These are phyloP conservation scores for Pogonus chalceus DNA, from an alignment of 1,140 invertebrate genomes.

Conservation along the genomic window DNA sequence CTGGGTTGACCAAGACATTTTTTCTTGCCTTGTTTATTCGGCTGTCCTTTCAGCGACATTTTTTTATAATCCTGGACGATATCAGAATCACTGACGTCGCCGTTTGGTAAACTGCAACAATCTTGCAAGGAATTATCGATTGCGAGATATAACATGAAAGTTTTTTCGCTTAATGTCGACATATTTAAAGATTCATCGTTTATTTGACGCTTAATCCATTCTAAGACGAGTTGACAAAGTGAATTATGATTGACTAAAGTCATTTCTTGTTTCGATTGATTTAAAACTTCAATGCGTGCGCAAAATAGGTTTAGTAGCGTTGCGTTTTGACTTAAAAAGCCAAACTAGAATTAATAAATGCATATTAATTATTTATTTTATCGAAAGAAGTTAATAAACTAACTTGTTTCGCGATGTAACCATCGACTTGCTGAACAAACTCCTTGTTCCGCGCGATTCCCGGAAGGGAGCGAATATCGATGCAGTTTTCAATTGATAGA, in stretches of 20 bases:
- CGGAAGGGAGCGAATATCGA: conserved; percentile 56
- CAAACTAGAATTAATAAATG: conserved; percentile 39
- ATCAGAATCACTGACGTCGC: conserved; percentile 58
- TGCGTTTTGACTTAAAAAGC: conserved; percentile 44
- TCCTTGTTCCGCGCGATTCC: conserved; percentile 51
- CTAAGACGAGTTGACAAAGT: conserved; percentile 55
- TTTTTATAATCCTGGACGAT: conserved; percentile 75
- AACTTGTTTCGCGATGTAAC: conserved; percentile 61
- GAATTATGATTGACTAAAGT: conserved; percentile 44
- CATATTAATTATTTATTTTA: neutral
- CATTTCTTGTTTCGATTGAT: conserved; percentile 53
- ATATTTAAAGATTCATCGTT: conserved; percentile 38
- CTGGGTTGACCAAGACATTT: conserved; percentile 45
- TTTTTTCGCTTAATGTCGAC: conserved; percentile 46
- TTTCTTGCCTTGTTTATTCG: conserved; percentile 34
- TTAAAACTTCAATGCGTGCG: conserved; percentile 55
- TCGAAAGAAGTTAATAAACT: conserved; percentile 30
- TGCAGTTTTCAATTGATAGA: conserved; percentile 57
- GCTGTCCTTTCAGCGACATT: conserved; percentile 44
- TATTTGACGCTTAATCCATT: conserved; percentile 53
- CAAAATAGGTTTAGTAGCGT: conserved; percentile 50
- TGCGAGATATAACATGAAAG: conserved; percentile 68
- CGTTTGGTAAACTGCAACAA: conserved; percentile 60
- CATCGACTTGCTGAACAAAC: conserved; percentile 53
- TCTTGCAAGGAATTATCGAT: conserved; percentile 68